Evolutionary conservation across 2,797 vertebrate genomes (phyloP), one percentile per base, ranked within the genome.

Genomic region (Hyperoplus lanceolatus): DNA sequence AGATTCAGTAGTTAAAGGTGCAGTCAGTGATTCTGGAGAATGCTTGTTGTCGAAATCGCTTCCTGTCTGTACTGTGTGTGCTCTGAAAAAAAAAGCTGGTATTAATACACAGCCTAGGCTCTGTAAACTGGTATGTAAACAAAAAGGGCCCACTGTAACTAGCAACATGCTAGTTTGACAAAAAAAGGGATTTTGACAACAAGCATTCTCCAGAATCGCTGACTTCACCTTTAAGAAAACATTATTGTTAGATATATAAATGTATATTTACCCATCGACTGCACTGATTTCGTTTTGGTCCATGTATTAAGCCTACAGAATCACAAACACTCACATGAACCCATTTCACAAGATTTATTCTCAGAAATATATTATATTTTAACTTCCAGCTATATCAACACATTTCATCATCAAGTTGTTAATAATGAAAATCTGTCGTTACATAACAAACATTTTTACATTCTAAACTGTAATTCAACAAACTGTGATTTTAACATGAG

Each of bases 401-500:
- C 65, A 74, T 3, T 29, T 74, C 29, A 29, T 82, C 21, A 64
- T 83, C 54, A 65, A 68, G 72, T 54, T 13, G 42, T 48, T 53
- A 18, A 29, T 29, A 29, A 74, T 58, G 75, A 11, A 84, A 79
- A 83, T 51, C 64, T 69, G 16, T 63, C 51, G 57, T 60, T 61
- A 77, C 51, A 43, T 63, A 59, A 29, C 29, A 29, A 72, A 84
- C 77, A 82, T 78, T 69, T 29, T 41, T 70, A 7, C 59, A 51
- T 55, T 60, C 29, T 29, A 29, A 53, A 77, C 62, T 79, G 61
- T 68, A 77, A 85, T 15, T 56, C n/a, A 85, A 76, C 63, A 86
- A 86, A 85, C 85, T 90, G 85, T 91, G 87, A 88, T 89, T 86
- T 71, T 56, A 84, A 70, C 29, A 69, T 66, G 58, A 38, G 9